A percentile compares a stretch with the other conserved stretches of the same genome.
phyloP scores from a whole-genome alignment of 2,797 vertebrate species.

The Phoeniculus purpureus region DNA sequence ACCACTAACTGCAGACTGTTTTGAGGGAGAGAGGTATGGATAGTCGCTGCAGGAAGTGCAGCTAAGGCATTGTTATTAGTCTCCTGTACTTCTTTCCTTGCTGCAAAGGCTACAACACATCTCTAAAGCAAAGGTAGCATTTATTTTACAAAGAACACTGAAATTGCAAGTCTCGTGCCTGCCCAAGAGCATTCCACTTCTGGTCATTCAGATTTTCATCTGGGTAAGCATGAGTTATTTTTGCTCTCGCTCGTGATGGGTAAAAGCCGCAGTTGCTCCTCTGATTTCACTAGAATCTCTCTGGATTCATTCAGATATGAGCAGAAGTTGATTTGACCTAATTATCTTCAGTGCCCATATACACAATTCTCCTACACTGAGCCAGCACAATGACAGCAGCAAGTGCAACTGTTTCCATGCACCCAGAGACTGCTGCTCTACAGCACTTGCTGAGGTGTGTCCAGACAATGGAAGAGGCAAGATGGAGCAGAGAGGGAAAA shows the following conservation, averaged over 20 bases:
- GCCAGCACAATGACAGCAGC: not conserved
- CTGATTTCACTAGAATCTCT: not conserved
- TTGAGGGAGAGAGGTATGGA: not conserved
- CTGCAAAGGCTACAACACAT: not conserved
- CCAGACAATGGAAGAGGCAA: accelerated
- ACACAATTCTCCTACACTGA: not conserved
- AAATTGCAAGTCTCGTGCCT: not conserved
- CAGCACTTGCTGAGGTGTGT: not conserved
- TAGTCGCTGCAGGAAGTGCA: not conserved
- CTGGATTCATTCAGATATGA: not conserved
- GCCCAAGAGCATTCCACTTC: not conserved
- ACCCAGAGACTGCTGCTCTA: not conserved
- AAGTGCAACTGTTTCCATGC: accelerated
- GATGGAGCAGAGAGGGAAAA: not conserved
- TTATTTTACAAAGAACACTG: not conserved
- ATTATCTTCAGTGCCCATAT: not conserved
- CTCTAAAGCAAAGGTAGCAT: not conserved
- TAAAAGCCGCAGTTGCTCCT: not conserved
- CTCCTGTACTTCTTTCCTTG: not conserved
- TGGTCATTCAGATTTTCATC: not conserved
- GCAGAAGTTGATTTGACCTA: not conserved
- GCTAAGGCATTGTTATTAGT: not conserved
- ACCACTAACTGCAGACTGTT: not conserved
- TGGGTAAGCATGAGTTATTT: constrained; percentile 15
- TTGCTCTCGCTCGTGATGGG: not conserved